Conservation (phyloP, 2,113 vertebrate genomes). For the Xyrauchen texanus region DNA sequence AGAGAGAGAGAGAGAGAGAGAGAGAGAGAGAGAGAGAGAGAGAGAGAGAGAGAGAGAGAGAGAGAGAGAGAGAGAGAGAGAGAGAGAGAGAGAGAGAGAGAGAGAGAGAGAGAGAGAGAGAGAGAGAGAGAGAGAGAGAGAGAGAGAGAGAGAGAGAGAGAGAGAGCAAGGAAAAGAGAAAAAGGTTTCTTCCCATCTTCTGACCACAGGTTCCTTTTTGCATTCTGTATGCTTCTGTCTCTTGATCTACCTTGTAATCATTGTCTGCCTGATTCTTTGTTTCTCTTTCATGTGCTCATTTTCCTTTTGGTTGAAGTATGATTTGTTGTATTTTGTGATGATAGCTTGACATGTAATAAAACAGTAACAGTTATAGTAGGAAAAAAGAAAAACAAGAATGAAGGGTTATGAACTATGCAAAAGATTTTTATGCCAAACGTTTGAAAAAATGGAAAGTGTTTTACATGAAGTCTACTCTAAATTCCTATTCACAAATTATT, state of each 20-base stretch:
- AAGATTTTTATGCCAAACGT: neutral
- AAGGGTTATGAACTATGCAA: neutral
- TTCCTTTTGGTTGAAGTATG: constrained; percentile 9
- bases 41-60: no score
- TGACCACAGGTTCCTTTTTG: constrained; percentile 21
- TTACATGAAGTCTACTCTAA: neutral
- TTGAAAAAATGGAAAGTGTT: neutral
- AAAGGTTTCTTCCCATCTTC: neutral
- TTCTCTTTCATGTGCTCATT: neutral
- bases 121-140: no score
- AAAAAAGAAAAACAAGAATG: neutral
- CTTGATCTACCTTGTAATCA: constrained; percentile 29
- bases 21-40: no score
- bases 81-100: no score
- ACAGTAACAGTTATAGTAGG: no score
- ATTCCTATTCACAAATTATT: neutral
- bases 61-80: no score
- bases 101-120: no score
- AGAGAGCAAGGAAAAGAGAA: neutral
- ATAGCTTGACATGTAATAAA: neutral
- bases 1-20: no score
- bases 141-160: no score
- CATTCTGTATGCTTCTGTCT: constrained; percentile 25
- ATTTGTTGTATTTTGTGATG: constrained; percentile 19
- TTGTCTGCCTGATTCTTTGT: constrained; percentile 23